Conservation (phyloP, 2,888 invertebrate genomes). For the Drosophila tanythrix region DNA sequence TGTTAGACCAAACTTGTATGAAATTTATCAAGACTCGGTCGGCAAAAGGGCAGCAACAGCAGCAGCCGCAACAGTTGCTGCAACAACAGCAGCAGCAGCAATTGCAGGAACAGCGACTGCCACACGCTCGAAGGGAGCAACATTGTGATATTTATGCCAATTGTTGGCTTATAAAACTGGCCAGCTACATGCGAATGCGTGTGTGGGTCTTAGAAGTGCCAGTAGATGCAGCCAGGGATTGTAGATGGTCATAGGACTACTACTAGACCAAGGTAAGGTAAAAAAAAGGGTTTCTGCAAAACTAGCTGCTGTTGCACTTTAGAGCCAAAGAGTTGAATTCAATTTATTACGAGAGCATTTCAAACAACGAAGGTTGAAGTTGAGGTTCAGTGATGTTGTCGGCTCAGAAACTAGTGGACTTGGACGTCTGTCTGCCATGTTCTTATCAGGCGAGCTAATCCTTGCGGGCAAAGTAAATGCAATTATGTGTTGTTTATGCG, state of each 20-base stretch:
- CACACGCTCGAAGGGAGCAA: constrained; percentile 72
- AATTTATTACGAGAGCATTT: constrained; percentile 75
- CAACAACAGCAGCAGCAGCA: constrained; percentile 10
- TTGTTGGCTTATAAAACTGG: constrained; percentile 68
- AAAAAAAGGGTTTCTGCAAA: constrained; percentile 1
- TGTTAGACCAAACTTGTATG: constrained; percentile 76
- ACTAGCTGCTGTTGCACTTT: constrained; percentile 53
- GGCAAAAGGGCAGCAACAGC: constrained; percentile 52
- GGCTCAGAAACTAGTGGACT: constrained; percentile 5
- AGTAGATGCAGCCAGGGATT: constrained; percentile 60
- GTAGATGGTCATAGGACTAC: constrained; percentile 16
- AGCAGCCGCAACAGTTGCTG: constrained; percentile 12
- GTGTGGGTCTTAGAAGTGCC: constrained; percentile 79
- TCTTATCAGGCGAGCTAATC: constrained; percentile 68
- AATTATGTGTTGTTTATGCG: constrained; percentile 80
- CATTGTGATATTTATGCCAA: constrained; percentile 78
- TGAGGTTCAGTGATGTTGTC: constrained; percentile 47
- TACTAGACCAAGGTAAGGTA: neutral
- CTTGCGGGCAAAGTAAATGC: constrained; percentile 69
- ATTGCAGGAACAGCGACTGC: constrained; percentile 47
- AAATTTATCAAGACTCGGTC: constrained; percentile 74
- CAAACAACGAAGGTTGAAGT: constrained; percentile 71
- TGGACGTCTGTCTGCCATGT: neutral
- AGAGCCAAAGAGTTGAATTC: constrained; percentile 74
- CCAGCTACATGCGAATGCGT: constrained; percentile 65